These are phyloP conservation scores for Eristalis tenax DNA, from an alignment of 2,888 invertebrate genomes.

Conservation along the genomic window DNA sequence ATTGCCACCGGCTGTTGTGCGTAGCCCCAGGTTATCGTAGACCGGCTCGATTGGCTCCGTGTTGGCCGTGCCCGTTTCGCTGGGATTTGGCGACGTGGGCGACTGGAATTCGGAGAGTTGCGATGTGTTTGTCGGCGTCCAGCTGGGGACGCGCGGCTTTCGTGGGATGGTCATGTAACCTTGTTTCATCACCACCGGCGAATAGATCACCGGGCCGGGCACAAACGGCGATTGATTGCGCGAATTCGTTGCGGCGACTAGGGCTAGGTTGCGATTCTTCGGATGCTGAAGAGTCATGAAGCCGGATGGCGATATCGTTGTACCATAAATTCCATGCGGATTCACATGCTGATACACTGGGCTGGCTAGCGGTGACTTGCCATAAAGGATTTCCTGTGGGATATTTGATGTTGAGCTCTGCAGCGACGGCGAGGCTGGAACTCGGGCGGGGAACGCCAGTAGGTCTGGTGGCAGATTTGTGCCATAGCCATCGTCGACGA, in stretches of 20 bases:
- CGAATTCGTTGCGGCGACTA: constrained; percentile 78
- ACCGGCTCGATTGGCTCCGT: constrained; percentile 84
- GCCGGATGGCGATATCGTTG: constrained; percentile 83
- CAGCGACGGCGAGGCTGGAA: constrained; percentile 88
- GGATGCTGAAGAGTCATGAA: constrained; percentile 92
- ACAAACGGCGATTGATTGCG: constrained; percentile 89
- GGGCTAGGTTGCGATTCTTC: constrained; percentile 80
- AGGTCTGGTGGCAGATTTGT: constrained; percentile 91
- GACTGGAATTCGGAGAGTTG: constrained; percentile 81
- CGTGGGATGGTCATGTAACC: constrained; percentile 94
- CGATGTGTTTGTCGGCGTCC: constrained; percentile 86
- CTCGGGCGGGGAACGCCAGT: constrained; percentile 88
- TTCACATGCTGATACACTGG: constrained; percentile 84
- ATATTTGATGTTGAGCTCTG: constrained; percentile 92
- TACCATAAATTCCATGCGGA: constrained; percentile 83
- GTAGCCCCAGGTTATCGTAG: constrained; percentile 91
- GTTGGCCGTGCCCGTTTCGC: constrained; percentile 80
- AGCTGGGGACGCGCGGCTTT: constrained; percentile 90
- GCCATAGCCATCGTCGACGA: constrained; percentile 82
- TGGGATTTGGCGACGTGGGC: constrained; percentile 80
- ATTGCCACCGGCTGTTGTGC: constrained; percentile 94
- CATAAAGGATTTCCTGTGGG: constrained; percentile 81
- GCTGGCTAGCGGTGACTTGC: constrained; percentile 83
- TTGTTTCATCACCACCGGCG: constrained; percentile 84
- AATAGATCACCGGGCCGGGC: constrained; percentile 86